phyloP scores from a whole-genome alignment of 2,113 vertebrate genomes.

The Cyphomyrus discorhynchus region DNA sequence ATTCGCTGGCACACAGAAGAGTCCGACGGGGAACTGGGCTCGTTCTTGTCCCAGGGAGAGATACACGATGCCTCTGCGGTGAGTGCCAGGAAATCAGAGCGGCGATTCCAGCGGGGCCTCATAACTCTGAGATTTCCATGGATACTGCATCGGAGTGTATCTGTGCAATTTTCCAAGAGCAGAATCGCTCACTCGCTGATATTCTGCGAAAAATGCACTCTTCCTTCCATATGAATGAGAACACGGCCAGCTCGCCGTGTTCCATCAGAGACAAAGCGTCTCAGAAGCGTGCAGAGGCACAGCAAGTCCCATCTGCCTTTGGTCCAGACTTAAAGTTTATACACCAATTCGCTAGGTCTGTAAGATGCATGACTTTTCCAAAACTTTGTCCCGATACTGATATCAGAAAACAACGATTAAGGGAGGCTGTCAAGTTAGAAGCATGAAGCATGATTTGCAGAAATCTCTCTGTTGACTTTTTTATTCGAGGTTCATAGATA shows the following conservation, averaged over 20 bases:
- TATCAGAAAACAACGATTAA: neutral
- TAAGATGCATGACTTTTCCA: neutral
- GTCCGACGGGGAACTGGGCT: conserved; percentile 25
- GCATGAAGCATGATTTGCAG: neutral
- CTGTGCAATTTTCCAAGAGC: neutral
- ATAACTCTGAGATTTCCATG: neutral
- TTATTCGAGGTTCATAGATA: conserved; percentile 14
- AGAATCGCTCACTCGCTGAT: neutral
- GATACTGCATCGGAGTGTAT: too few species aligned
- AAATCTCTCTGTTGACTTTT: neutral
- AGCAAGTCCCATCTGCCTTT: neutral
- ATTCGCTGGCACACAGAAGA: conserved; percentile 35
- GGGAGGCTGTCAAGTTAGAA: neutral
- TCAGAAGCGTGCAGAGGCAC: neutral
- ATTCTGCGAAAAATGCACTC: neutral
- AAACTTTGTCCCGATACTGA: neutral
- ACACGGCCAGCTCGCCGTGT: neutral
- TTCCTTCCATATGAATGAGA: neutral
- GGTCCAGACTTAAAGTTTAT: neutral
- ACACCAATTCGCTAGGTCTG: neutral
- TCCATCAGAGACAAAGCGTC: neutral
- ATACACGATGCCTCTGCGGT: neutral
- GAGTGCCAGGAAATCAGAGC: neutral
- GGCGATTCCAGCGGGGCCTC: neutral
- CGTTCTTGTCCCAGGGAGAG: conserved; percentile 10